These are phyloP conservation scores for Saccostrea echinata DNA, from an alignment of 1,140 invertebrate genomes.

Conservation along the genomic window DNA sequence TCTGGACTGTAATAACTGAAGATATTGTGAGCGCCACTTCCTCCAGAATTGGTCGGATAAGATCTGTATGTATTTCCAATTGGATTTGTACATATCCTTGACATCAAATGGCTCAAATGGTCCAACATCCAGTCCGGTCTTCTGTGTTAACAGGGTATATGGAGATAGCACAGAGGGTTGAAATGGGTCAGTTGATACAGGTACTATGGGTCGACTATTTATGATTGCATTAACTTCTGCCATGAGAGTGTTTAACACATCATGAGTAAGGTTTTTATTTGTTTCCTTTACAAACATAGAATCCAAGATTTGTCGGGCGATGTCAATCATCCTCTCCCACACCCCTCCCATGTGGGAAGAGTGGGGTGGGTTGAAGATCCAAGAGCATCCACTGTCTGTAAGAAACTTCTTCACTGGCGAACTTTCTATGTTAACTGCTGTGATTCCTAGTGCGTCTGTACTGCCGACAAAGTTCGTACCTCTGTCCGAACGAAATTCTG, in stretches of 20 bases:
- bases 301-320: background rate
- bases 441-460: background rate
- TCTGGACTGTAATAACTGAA: background rate
- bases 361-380: slow-evolving; percentile 4
- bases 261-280: slow-evolving; percentile 22
- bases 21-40: background rate
- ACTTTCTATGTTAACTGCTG: background rate
- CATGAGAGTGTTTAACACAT: slow-evolving; percentile 22
- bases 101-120: slow-evolving; percentile 1
- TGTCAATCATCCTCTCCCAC: slow-evolving; percentile 8
- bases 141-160: slow-evolving; percentile 26
- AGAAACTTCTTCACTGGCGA: background rate
- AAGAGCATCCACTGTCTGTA: background rate
- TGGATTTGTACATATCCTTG: slow-evolving; percentile 27
- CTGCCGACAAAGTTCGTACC: background rate
- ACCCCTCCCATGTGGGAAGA: too few species aligned
- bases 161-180: slow-evolving; percentile 13
- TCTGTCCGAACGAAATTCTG: slow-evolving; percentile 4
- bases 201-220: slow-evolving; percentile 27
- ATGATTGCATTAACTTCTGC: slow-evolving; percentile 22
- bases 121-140: background rate
- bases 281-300: slow-evolving; percentile 34
- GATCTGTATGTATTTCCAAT: slow-evolving; percentile 35
- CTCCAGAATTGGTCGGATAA: slow-evolving; percentile 22
- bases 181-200: slow-evolving; percentile 38